Conservation (phyloP, 1,140 invertebrate species). For the Melanaphis sacchari region DNA sequence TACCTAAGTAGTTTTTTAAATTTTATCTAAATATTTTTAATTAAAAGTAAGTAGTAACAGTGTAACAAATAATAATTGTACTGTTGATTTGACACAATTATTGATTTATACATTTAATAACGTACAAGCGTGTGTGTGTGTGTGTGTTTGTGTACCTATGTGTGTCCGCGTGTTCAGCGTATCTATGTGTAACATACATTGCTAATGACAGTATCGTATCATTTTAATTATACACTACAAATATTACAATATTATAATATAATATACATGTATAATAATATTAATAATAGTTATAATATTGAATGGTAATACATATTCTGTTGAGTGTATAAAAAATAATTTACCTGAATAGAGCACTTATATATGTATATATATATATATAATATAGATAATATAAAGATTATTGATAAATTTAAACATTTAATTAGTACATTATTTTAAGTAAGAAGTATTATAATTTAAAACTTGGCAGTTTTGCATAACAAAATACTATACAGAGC, state of each 20-base stretch:
- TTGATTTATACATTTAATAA: neutral
- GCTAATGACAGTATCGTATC: neutral
- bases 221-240: neutral
- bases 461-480: constrained; percentile 21
- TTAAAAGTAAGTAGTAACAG: neutral
- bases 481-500: constrained; percentile 10
- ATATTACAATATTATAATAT: neutral
- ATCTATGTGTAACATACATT: neutral
- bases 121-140: neutral
- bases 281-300: neutral
- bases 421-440: neutral
- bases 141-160: neutral
- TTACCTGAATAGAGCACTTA: neutral
- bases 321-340: constrained; percentile 16
- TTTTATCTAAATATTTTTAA: neutral
- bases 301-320: neutral
- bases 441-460: neutral
- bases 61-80: neutral
- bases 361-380: neutral
- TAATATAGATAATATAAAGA: neutral
- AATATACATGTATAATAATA: neutral
- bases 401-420: neutral
- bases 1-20: neutral
- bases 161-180: neutral
- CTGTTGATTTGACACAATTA: neutral